These are phyloP conservation scores for Lycaena phlaeas DNA, from an alignment of 2,888 invertebrate species.

Conservation along the genomic window DNA sequence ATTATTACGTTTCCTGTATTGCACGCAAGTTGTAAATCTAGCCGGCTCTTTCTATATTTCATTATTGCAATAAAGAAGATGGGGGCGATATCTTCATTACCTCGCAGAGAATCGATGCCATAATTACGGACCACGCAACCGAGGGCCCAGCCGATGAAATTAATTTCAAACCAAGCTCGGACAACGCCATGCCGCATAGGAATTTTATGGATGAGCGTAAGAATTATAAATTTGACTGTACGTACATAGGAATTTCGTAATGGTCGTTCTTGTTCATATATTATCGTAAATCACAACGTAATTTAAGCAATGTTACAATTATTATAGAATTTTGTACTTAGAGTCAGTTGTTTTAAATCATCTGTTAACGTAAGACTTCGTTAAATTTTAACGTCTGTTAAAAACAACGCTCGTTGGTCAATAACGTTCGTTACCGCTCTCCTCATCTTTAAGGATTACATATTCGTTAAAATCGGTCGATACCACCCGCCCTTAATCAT, in stretches of 20 bases:
- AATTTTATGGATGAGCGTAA: slow-evolving; percentile 22
- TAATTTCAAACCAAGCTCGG: slow-evolving; percentile 34
- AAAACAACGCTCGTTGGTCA: too few species aligned
- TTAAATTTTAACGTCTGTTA: too few species aligned
- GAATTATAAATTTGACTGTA: slow-evolving; percentile 7
- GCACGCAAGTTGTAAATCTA: slow-evolving; percentile 13
- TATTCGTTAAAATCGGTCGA: too few species aligned
- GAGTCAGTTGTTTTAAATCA: too few species aligned
- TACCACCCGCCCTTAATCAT: too few species aligned
- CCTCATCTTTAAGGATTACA: too few species aligned
- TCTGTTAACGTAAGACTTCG: too few species aligned
- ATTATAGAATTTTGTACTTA: too few species aligned
- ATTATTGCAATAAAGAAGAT: slow-evolving; percentile 49
- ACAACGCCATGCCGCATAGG: slow-evolving; percentile 27
- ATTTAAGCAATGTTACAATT: too few species aligned
- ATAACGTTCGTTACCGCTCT: too few species aligned
- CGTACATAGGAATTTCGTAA: not conserved
- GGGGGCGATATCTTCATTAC: slow-evolving; percentile 61
- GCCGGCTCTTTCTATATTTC: slow-evolving; percentile 33
- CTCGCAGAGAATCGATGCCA: slow-evolving; percentile 43
- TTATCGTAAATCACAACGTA: too few species aligned
- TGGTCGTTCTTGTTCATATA: too few species aligned
- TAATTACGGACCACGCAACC: slow-evolving; percentile 44
- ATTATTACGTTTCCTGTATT: not conserved
- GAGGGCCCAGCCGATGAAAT: slow-evolving; percentile 34